Percentiles rank a stretch among this genome's conserved stretches.
phyloP scores from a whole-genome alignment of 1,140 invertebrate genomes.

The Penaeus japonicus region DNA sequence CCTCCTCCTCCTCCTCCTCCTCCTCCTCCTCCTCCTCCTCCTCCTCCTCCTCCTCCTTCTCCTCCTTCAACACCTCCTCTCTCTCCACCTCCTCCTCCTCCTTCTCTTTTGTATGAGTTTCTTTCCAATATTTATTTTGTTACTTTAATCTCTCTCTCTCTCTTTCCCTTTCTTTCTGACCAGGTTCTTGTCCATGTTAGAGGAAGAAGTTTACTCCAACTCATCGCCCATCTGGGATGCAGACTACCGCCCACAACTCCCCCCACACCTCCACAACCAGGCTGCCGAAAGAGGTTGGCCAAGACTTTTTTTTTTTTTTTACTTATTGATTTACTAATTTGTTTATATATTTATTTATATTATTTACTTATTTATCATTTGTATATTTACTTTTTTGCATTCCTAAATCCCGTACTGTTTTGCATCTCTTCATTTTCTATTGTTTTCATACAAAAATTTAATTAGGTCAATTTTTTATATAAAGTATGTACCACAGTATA shows the following conservation, averaged over 20 bases:
- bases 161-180: conserved; percentile 18
- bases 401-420: too few relatives aligned
- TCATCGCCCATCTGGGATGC: conserved; percentile 93
- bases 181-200: conserved; percentile 85
- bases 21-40: too few relatives aligned
- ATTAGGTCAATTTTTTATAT: too few relatives aligned
- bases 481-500: too few relatives aligned
- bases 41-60: too few relatives aligned
- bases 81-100: too few relatives aligned
- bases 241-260: conserved; percentile 80
- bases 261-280: conserved; percentile 47
- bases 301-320: conserved; percentile 3
- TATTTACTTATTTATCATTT: not conserved
- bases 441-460: too few relatives aligned
- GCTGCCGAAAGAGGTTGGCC: conserved; percentile 36
- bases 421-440: too few relatives aligned
- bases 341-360: not conserved
- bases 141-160: not conserved
- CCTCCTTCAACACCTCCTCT: too few relatives aligned
- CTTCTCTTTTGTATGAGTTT: not conserved
- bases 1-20: too few relatives aligned
- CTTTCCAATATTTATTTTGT: not conserved
- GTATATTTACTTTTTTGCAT: not conserved
- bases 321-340: not conserved
- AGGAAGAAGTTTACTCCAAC: conserved; percentile 84